Conservation (phyloP, 2,797 vertebrate genomes). For the Sebastes hubbsi region DNA sequence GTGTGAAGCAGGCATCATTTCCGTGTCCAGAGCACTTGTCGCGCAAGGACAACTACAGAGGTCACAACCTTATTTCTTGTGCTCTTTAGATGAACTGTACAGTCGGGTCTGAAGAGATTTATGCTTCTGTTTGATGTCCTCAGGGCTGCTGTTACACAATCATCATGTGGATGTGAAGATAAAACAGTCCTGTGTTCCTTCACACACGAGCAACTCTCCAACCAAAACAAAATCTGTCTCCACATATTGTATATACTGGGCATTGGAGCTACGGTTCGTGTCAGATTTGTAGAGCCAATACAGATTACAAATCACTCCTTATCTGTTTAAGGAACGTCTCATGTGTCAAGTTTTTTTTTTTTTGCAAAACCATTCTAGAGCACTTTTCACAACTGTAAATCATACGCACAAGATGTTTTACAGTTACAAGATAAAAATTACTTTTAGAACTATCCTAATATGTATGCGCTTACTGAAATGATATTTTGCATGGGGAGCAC, state of each 20-base stretch:
- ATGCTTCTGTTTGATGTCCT: slow-evolving; percentile 43
- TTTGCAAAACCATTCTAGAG: background rate
- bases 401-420: background rate
- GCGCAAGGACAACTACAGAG: slow-evolving; percentile 18
- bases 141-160: slow-evolving; percentile 59
- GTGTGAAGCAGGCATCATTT: background rate
- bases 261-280: background rate
- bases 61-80: slow-evolving; percentile 29
- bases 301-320: background rate
- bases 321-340: background rate
- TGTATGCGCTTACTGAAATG: background rate
- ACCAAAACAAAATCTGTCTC: slow-evolving; percentile 41
- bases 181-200: slow-evolving; percentile 30
- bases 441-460: background rate
- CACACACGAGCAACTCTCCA: background rate
- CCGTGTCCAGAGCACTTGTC: background rate
- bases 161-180: slow-evolving; percentile 46
- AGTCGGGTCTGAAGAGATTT: slow-evolving; percentile 29
- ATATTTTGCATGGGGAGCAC: background rate
- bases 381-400: background rate
- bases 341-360: background rate
- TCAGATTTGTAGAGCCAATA: background rate
- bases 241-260: slow-evolving; percentile 2
- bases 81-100: slow-evolving; percentile 44
- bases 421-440: background rate